phyloP scores from a whole-genome alignment of 1,140 invertebrate genomes.

The Sycobia sp. region DNA sequence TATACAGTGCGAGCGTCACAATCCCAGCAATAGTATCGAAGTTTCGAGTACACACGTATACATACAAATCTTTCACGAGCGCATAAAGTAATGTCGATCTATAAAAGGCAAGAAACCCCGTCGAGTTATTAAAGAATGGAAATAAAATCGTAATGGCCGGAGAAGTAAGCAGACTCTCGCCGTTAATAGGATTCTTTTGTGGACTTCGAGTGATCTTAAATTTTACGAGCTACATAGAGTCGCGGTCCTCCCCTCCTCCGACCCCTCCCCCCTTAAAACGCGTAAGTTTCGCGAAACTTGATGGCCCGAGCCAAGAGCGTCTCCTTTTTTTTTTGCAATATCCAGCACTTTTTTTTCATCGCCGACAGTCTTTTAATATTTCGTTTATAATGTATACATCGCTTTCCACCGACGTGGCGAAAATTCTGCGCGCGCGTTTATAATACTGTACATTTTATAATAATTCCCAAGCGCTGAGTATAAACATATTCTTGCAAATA shows the following conservation, averaged over 20 bases:
- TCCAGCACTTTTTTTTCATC: too few relatives aligned
- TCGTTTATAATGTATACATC: neutral
- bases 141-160: conserved; percentile 9
- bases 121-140: conserved; percentile 14
- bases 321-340: neutral
- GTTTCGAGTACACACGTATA: too few relatives aligned
- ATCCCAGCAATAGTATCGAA: too few relatives aligned
- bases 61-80: too few relatives aligned
- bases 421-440: too few relatives aligned
- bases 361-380: neutral
- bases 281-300: neutral
- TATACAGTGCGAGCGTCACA: too few relatives aligned
- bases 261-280: too few relatives aligned
- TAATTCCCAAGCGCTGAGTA: too few relatives aligned
- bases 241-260: neutral
- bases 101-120: conserved; percentile 8
- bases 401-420: too few relatives aligned
- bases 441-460: too few relatives aligned
- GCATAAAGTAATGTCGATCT: too few relatives aligned
- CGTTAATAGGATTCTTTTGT: neutral
- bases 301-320: neutral
- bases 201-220: neutral
- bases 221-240: conserved; percentile 12
- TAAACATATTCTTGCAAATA: too few relatives aligned
- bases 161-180: conserved; percentile 3